These are phyloP conservation scores for Festucalex cinctus DNA, from an alignment of 2,113 vertebrate species.

Conservation along the genomic window DNA sequence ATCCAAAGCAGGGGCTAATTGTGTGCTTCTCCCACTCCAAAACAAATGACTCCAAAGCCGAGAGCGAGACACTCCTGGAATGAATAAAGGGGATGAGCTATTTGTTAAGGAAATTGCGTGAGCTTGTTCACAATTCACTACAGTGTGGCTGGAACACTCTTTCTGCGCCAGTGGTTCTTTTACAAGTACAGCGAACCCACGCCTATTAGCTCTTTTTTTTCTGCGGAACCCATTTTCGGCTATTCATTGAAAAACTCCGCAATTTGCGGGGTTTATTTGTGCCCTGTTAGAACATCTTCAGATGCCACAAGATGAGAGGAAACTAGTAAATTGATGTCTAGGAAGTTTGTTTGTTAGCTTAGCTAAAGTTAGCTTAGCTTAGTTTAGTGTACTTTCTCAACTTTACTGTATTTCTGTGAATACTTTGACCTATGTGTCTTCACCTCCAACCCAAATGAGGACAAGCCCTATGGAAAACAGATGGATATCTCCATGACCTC, in stretches of 20 bases:
- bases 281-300: neutral
- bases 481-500: neutral
- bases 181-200: neutral
- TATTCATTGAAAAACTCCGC: neutral
- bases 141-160: neutral
- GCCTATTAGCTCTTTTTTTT: neutral
- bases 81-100: conserved; percentile 41
- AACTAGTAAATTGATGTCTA: neutral
- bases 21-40: conserved; percentile 60
- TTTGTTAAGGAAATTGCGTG: conserved; percentile 69
- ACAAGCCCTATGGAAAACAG: neutral
- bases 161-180: neutral
- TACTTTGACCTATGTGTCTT: neutral
- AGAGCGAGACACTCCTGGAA: conserved; percentile 23
- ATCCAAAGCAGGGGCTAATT: conserved; percentile 69
- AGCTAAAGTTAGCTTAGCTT: neutral
- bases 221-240: neutral
- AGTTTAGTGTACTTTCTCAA: too few species aligned
- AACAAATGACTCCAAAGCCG: conserved; percentile 55
- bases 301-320: neutral
- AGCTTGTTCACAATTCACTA: conserved; percentile 47
- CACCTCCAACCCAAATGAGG: neutral
- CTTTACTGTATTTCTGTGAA: too few species aligned
- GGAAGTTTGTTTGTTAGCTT: neutral
- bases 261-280: too few species aligned